Evolutionary conservation across 2,797 vertebrate genomes (phyloP), one percentile per base, ranked within the genome.

Genomic region (Lagodon rhomboides): DNA sequence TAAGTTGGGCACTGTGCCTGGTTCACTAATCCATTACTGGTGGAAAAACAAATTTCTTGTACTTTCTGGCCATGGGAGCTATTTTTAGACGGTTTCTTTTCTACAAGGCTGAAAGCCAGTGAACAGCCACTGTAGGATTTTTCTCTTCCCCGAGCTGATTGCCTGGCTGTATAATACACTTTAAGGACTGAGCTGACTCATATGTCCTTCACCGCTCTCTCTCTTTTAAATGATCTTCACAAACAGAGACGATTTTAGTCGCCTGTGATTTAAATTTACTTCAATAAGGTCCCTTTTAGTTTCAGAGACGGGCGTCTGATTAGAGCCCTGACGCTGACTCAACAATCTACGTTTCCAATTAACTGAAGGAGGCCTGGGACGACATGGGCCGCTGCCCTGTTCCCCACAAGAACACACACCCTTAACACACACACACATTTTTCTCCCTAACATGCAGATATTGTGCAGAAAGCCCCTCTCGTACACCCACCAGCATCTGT

Each of bases 341-440:
- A 58, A 86, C 89, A 88, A 85, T 91, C 86, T 83, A 82, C 66
- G 62, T 87, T 90, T 93, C 88, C 85, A 91, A 91, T 94, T 93
- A 93, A 84, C 46, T 68, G 72, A 80, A 80, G 84, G 86, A 85
- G 88, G 84, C 78, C 79, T 83, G 78, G 80, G 77, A 83, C 89
- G 90, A 89, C 64, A 90, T 92, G 92, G 94, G 85, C 89, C 79
- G 65, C 90, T 92, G 87, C 83, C 90, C 92, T 85, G 94, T 92
- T 73, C 46, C 77, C 4, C 79, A 60, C 72, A 82, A 49, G 73
- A 63, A 83, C 84, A 73, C 74, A 70, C 11, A 49, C 51, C 43
- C 46, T 43, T 12, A 27, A 63, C 53, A 60, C 60, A 63, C 70
- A 64, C 69, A 74, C 72, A 62, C 30, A 69, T 0, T 46, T 53